A percentile compares a stretch with the other conserved stretches of the same genome.
Evolutionary conservation across 2,888 invertebrate species (phyloP).

Genomic region (Agrotis puta): DNA sequence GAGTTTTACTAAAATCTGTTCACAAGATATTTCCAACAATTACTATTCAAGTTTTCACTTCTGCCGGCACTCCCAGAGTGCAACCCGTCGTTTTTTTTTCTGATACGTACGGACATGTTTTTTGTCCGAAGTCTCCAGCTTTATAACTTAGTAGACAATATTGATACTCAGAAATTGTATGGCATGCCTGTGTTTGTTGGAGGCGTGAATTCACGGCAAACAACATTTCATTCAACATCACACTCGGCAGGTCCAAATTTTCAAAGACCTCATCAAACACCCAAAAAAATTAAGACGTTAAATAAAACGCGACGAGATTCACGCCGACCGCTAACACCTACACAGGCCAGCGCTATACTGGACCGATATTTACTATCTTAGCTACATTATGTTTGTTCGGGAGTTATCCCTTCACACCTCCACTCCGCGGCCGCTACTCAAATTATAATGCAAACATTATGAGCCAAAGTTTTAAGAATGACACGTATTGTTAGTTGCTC

Average conservation of each 20-base stretch:
- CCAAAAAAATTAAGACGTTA: constrained; percentile 83
- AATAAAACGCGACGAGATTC: constrained; percentile 87
- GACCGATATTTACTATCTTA: constrained; percentile 83
- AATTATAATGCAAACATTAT: constrained; percentile 84
- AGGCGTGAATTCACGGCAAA: constrained; percentile 60
- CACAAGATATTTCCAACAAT: too few species aligned
- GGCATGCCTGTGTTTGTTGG: constrained; percentile 44
- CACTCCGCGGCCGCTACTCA: constrained; percentile 83
- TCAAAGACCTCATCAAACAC: constrained; percentile 78
- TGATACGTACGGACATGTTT: constrained; percentile 48
- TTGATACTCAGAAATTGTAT: constrained; percentile 56
- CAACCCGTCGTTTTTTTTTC: too few species aligned
- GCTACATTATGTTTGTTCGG: constrained; percentile 85
- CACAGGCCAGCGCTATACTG: constrained; percentile 77
- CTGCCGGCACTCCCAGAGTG: too few species aligned
- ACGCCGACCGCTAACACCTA: constrained; percentile 87
- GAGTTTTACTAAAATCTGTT: too few species aligned
- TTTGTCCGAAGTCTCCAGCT: constrained; percentile 55
- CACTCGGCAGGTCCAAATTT: constrained; percentile 71
- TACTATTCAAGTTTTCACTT: too few species aligned
- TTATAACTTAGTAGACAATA: constrained; percentile 43
- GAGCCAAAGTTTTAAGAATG: constrained; percentile 77
- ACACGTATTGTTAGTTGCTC: constrained; percentile 72
- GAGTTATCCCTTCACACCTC: constrained; percentile 89
- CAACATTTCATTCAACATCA: constrained; percentile 75